Base-by-base conservation (phyloP, 2,797 vertebrate genomes). In the Lithobates pipiens region DNA sequence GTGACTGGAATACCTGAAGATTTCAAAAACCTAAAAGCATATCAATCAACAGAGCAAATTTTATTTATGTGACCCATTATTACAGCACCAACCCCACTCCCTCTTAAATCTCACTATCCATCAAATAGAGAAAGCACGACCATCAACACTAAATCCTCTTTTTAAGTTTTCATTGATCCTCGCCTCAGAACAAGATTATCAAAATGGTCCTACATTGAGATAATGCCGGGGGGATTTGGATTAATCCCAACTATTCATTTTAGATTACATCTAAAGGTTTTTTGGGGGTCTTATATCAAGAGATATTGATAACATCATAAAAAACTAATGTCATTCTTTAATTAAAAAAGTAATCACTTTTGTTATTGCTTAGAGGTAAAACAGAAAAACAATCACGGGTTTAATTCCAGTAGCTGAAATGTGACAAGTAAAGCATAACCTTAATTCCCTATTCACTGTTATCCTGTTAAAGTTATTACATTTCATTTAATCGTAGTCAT, bases 161-260 rank as follows among this genome's bases (percentile, higher is more conserved):
- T 82, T 92, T 93, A 92, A 93, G 86, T 87, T 92, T 91, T 92
- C 91, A 95, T 95, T 95, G 94, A 96, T 96, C 94, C 92, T 82
- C 89, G 91, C 90, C 89, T 93, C 93, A 93, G 91, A 94, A 93
- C 88, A 91, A 93, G 93, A 95, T 93, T 93, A 91, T 88, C 84
- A 90, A 91, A 94, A 75, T 89, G 92, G 91, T 89, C 89, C 87
- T 91, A 92, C 88, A 89, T 86, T 90, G 85, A 92, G 91, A 93
- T 93, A 93, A 92, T 90, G 82, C 90, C 89, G 91, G 86, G 90
- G 89, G 92, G 91, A 93, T 93, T 94, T 91, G 90, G 67, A 86
- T 88, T 93, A 93, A 95, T 94, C 93, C 93, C 86, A 90, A 89
- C 89, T 91, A 87, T 93, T 93, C 90, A 92, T 94, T 95, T 95